Evolutionary conservation across 2,113 vertebrate genomes (phyloP).

Genomic region (Oenanthe oenanthe): DNA sequence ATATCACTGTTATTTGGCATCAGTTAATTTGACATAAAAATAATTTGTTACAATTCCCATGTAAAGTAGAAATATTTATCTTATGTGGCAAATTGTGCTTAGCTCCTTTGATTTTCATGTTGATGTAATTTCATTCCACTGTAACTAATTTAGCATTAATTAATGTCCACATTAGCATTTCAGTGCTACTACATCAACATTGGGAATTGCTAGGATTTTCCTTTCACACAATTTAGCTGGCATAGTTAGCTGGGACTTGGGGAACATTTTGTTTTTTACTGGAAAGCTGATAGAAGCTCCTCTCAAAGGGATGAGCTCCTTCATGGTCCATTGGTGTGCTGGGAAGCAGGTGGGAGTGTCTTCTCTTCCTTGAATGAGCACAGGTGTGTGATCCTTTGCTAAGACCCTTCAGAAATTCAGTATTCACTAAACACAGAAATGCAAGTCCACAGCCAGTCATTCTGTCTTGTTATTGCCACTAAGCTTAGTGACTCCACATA

Average conservation of each 20-base stretch:
- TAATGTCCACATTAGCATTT: slow-evolving; percentile 61
- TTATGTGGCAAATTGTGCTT: slow-evolving; percentile 23
- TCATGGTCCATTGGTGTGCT: too few relatives aligned
- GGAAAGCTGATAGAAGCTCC: neutral
- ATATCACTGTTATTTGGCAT: slow-evolving; percentile 30
- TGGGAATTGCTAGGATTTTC: slow-evolving; percentile 52
- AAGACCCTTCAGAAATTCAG: neutral
- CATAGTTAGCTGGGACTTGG: neutral
- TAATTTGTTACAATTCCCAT: slow-evolving; percentile 31
- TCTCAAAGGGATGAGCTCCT: neutral
- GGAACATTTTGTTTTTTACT: neutral
- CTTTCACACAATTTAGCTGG: neutral
- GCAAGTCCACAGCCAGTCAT: neutral
- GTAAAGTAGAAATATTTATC: slow-evolving; percentile 53
- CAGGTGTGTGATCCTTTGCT: neutral
- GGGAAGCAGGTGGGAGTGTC: neutral
- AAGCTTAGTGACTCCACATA: accelerated
- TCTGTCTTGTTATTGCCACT: neutral
- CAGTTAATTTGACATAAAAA: slow-evolving; percentile 61
- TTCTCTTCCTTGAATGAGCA: neutral
- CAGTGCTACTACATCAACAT: neutral
- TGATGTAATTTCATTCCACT: slow-evolving; percentile 46
- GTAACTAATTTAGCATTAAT: slow-evolving; percentile 57
- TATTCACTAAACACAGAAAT: neutral
- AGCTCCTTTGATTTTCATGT: slow-evolving; percentile 56